phyloP scores from a whole-genome alignment of 2,113 vertebrate genomes.

The Embiotoca jacksoni region DNA sequence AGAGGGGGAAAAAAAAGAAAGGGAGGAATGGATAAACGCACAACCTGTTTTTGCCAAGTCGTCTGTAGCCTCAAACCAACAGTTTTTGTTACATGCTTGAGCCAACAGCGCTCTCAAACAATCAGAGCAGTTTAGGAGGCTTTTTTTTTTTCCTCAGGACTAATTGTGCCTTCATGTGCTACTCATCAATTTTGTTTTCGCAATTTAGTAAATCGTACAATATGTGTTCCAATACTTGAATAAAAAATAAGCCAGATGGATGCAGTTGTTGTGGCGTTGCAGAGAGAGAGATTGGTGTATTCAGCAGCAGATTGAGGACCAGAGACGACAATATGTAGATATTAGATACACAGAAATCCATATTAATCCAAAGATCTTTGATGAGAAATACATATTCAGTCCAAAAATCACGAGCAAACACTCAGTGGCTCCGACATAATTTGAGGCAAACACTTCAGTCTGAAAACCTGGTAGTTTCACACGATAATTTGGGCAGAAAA shows the following conservation, averaged over 20 bases:
- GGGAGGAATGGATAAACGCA: constrained; percentile 32
- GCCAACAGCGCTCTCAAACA: constrained; percentile 53
- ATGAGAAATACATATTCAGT: constrained; percentile 34
- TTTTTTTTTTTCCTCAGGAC: background rate
- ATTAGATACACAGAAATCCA: constrained; percentile 34
- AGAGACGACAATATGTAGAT: constrained; percentile 29
- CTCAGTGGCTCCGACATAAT: constrained; percentile 25
- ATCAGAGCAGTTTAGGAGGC: constrained; percentile 36
- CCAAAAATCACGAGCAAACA: constrained; percentile 44
- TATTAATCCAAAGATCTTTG: constrained; percentile 48
- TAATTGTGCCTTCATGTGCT: constrained; percentile 30
- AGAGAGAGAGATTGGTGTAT: background rate
- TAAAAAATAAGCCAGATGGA: constrained; percentile 20
- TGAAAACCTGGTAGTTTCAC: background rate
- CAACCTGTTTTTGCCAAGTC: constrained; percentile 63
- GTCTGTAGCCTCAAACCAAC: constrained; percentile 55
- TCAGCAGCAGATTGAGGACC: constrained; percentile 29
- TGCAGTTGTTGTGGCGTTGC: constrained; percentile 5
- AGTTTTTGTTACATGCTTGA: constrained; percentile 39
- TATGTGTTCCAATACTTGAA: constrained; percentile 2
- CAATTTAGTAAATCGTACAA: background rate
- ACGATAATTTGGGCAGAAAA: background rate
- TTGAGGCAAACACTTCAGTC: constrained; percentile 16
- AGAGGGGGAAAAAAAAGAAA: background rate
- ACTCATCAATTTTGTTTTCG: constrained; percentile 27